Conservation (phyloP, 53 echinoderm and acorn worm species). For the Holothuria scabra region DNA sequence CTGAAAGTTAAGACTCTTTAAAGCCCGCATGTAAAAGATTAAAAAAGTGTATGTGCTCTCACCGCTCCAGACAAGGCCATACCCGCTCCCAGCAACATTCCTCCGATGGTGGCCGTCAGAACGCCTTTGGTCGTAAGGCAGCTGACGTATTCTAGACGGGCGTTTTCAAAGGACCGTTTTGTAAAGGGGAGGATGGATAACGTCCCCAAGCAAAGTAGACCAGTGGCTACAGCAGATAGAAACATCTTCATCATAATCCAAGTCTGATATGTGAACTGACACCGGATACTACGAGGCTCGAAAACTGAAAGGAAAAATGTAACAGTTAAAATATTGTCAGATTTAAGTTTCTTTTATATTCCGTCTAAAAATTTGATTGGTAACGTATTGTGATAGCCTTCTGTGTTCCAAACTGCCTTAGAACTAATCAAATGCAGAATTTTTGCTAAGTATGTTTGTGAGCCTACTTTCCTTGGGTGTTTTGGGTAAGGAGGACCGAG, state of each 20-base stretch:
- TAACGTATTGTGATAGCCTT: no score
- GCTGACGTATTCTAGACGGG: constrained; percentile 47
- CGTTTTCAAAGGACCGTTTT: constrained; percentile 44
- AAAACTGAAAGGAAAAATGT: constrained; percentile 46
- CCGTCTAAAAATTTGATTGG: no score
- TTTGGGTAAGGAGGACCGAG: no score
- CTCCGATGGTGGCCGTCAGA: constrained; percentile 55
- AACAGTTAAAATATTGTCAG: no score
- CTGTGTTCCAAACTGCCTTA: no score
- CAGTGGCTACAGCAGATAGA: constrained; percentile 60
- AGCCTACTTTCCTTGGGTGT: no score
- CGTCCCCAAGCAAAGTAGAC: constrained; percentile 55
- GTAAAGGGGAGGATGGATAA: constrained; percentile 60
- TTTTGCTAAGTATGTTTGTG: no score
- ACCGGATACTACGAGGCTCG: constrained; percentile 64
- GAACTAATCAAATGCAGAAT: no score
- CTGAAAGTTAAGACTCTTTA: no score
- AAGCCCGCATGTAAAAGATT: no score
- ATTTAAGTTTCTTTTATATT: no score
- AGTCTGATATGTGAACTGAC: constrained; percentile 66
- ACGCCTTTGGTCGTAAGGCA: constrained; percentile 64
- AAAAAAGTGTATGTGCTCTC: not conserved
- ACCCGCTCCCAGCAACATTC: constrained; percentile 60
- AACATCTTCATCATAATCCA: constrained; percentile 80
- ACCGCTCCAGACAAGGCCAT: constrained; percentile 70